phyloP scores from a whole-genome alignment of 2,113 vertebrate species.

The Uria lomvia region DNA sequence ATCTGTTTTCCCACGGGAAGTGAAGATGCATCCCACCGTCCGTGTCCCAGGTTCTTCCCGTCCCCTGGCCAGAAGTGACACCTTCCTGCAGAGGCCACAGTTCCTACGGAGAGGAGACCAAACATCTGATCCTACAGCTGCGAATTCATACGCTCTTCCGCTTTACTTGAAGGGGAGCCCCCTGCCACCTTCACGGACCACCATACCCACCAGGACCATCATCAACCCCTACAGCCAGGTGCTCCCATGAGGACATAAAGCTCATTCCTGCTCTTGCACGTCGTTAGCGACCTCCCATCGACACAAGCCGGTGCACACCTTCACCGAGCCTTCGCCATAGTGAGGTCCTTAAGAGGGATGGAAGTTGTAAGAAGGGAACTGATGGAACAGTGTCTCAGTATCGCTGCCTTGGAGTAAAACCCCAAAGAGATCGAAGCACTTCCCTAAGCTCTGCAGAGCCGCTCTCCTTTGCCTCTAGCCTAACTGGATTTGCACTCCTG shows the following conservation, averaged over 20 bases:
- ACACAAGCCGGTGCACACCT: rapidly evolving
- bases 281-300: rapidly evolving
- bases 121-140: background rate
- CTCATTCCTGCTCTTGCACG: background rate
- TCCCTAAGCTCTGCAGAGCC: background rate
- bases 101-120: background rate
- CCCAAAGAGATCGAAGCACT: background rate
- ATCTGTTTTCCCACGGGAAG: background rate
- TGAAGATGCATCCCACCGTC: background rate
- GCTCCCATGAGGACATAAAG: background rate
- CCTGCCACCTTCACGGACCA: background rate
- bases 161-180: background rate
- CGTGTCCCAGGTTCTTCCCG: background rate
- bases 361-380: background rate
- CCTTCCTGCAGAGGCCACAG: background rate
- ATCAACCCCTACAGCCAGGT: background rate
- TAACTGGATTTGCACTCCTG: background rate
- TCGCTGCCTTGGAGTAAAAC: background rate
- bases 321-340: background rate
- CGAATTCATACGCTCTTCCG: background rate
- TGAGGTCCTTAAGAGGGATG: background rate
- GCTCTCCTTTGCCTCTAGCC: background rate
- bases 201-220: background rate
- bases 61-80: background rate
- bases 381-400: background rate